Evolutionary conservation across 2,888 invertebrate species (phyloP).

Genomic region (Gerosis bhagava): DNA sequence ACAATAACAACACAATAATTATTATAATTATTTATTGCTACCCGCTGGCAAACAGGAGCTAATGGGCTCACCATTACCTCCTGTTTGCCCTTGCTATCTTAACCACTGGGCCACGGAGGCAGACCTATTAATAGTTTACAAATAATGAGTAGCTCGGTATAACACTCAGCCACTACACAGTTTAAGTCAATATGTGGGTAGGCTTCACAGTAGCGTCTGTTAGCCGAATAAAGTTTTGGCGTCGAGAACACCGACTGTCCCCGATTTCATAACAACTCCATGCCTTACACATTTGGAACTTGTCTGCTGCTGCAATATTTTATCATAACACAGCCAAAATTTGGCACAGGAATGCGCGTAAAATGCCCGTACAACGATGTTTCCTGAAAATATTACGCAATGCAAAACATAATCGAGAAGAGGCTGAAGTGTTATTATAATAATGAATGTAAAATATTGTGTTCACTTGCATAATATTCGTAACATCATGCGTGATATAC

Average conservation of each 20-base stretch:
- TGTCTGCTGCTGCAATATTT: slow-evolving; percentile 18
- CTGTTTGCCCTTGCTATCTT: too few relatives aligned
- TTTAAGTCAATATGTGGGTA: too few relatives aligned
- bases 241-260: slow-evolving; percentile 45
- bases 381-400: slow-evolving; percentile 19
- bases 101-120: too few relatives aligned
- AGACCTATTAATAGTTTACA: too few relatives aligned
- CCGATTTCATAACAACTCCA: slow-evolving; percentile 47
- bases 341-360: slow-evolving; percentile 18
- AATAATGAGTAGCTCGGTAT: too few relatives aligned
- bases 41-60: too few relatives aligned
- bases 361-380: slow-evolving; percentile 17
- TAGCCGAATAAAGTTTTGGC: slow-evolving; percentile 32
- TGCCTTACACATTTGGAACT: slow-evolving; percentile 32
- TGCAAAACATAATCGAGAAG: slow-evolving; percentile 19
- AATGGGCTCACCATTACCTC: too few relatives aligned
- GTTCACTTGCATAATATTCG: neutral
- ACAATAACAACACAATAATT: too few relatives aligned
- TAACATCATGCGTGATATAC: too few relatives aligned
- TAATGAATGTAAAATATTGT: slow-evolving; percentile 15
- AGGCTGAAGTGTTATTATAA: slow-evolving; percentile 15
- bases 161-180: too few relatives aligned
- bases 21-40: too few relatives aligned
- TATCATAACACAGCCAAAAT: slow-evolving; percentile 21
- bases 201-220: slow-evolving; percentile 32